Conservation (phyloP, 2,797 vertebrate species). For the Phaenicophaeus curvirostris region DNA sequence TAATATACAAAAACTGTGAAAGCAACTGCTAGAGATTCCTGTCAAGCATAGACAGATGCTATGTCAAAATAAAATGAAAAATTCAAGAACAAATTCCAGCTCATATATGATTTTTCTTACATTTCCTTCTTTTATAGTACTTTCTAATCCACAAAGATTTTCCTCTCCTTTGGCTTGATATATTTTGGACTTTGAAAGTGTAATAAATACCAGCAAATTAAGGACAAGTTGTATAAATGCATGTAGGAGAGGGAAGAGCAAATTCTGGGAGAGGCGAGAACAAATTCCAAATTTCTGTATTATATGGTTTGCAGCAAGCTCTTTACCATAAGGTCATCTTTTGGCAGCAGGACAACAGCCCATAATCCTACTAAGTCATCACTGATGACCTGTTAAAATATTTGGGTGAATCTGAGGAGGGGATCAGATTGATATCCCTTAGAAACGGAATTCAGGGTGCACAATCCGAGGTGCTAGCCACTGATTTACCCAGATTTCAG, state of each 20-base stretch:
- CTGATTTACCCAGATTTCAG: background rate
- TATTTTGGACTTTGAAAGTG: background rate
- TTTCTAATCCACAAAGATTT: background rate
- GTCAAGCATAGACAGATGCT: background rate
- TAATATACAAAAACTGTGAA: background rate
- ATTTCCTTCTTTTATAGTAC: background rate
- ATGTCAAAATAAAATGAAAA: background rate
- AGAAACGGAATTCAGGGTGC: background rate
- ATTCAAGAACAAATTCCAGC: background rate
- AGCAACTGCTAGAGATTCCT: background rate
- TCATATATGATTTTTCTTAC: background rate
- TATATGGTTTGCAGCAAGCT: background rate
- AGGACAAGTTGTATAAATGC: background rate
- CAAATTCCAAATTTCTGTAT: background rate
- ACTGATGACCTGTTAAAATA: background rate
- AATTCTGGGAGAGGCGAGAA: background rate
- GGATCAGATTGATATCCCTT: background rate
- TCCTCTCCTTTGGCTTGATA: background rate
- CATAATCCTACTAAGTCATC: background rate
- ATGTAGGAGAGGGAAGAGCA: background rate
- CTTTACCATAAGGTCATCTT: background rate
- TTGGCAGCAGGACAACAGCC: background rate
- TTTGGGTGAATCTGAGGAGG: accelerated
- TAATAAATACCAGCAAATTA: background rate
- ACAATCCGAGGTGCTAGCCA: background rate